These are phyloP conservation scores for Todus mexicanus DNA, from an alignment of 2,797 vertebrate species.

Conservation along the genomic window DNA sequence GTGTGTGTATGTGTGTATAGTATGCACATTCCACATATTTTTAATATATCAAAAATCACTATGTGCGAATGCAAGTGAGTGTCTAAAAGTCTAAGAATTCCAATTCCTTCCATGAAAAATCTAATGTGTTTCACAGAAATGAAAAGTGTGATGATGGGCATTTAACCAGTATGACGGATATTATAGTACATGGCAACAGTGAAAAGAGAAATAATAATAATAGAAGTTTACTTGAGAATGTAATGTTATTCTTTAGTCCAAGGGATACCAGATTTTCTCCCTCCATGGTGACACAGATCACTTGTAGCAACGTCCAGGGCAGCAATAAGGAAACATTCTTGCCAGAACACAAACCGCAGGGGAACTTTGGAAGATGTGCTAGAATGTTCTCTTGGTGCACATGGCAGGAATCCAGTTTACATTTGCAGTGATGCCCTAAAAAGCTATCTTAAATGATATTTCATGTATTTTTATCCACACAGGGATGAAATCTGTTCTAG, in stretches of 20 bases:
- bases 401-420: not conserved
- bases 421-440: not conserved
- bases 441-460: not conserved
- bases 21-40: not conserved
- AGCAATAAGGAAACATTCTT: not conserved
- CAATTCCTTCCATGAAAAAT: not conserved
- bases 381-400: not conserved
- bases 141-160: not conserved
- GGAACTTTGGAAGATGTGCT: not conserved
- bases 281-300: fast-evolving
- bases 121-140: not conserved
- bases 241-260: not conserved
- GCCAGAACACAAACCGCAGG: not conserved
- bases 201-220: not conserved
- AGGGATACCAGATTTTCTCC: not conserved
- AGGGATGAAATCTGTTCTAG: not conserved
- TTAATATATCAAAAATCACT: not conserved
- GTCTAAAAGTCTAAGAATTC: not conserved
- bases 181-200: not conserved
- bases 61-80: not conserved
- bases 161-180: not conserved
- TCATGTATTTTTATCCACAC: not conserved
- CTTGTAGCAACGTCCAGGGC: not conserved
- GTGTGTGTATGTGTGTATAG: no score
- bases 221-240: not conserved